Base-by-base conservation (phyloP, 2,113 vertebrate species). In the Ramphastos sulfuratus region DNA sequence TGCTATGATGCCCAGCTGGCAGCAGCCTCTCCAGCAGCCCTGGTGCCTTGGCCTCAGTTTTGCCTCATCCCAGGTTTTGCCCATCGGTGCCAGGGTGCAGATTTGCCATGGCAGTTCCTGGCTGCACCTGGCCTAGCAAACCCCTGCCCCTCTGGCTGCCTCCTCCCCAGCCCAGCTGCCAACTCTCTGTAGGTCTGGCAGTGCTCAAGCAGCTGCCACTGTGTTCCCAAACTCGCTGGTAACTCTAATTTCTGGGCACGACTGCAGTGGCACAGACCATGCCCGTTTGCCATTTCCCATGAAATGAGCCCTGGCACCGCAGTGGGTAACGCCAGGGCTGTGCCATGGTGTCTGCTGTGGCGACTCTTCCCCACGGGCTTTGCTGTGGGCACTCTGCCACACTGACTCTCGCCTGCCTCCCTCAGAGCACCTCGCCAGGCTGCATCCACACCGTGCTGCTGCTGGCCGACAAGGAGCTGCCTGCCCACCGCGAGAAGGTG, bases 381-480 rank as follows among this genome's bases (percentile, higher is more conserved):
- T 39, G 50, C 46, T 7, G 4, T 24, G 48, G 48, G 48, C 2
- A 0, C 16, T 52, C 27, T 37, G 46, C 48, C 7, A 3, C 15
- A 44, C 18, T 91, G 60, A 91, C 84, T 67, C 55, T 82, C 42
- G 48, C 83, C 74, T 82, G 61, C 42, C n/a, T 96, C 82, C 71
- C 11, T 3, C 96, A 98, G 98, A 96, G 90, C 4, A 18, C 87
- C 54, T 76, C 92, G 4, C 98, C 98, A 0, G 97, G 98, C 87
- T 96, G 98, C 44, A 95, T 99, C 82, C 97, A 97, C 31, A 92
- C 94, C 30, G 44, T 98, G 6, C 84, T 99, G 87, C 94, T 98
- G 93, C 87, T 99, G 93, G 98, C 98, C 2, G 98, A 99, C 71
- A 99, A 98, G 97, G 98, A 98, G 78, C 96, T 61, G 72, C 28